Evolutionary conservation across 2,888 invertebrate species (phyloP), one percentile per base, ranked within the genome.

Genomic region (Acronicta aceris): DNA sequence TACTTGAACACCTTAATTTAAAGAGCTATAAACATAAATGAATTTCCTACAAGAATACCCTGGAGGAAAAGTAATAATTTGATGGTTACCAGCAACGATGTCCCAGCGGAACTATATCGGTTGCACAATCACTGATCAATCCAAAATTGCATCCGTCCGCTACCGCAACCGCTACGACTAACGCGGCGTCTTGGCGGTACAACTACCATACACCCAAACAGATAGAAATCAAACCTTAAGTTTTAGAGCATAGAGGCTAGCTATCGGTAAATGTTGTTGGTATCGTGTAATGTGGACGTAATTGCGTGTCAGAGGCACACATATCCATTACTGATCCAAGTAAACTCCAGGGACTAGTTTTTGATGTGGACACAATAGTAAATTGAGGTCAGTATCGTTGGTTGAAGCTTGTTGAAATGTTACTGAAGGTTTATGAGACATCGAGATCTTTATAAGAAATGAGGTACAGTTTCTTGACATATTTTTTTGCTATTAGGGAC

Each of bases 271-370:
- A 21, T 47, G 13, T 33, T 36, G 36, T 51, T 25, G 52, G 62
- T 59, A 55, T 17, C 48, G 40, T 55, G 71, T 76, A 78, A 78
- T 76, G 69, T 58, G 68, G 60, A 45, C 69, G 79, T 84, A 82
- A 86, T 86, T 82, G 84, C 70, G 68, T 86, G 86, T 86, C 86
- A 85, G 55, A 50, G 48, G 63, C 86, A 84, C 83, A 75, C 82
- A 73, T 74, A 79, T 79, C 74, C 67, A 72, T 74, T 76, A 62
- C 76, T 54, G 74, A 78, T 59, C 69, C 52, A 64, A 61, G 74
- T 74, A 70, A 71, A 72, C 69, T 48, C 60, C 60, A 72, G 54
- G 67, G 72, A 81, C 78, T 76, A 71, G 71, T 74, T 76, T 55
- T 65, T 66, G 71, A 72, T 62, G 63, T 65, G 59, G 72, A 68